Base-by-base conservation (phyloP, 2,888 invertebrate species). In the Liopterus haemorrhoidalis region DNA sequence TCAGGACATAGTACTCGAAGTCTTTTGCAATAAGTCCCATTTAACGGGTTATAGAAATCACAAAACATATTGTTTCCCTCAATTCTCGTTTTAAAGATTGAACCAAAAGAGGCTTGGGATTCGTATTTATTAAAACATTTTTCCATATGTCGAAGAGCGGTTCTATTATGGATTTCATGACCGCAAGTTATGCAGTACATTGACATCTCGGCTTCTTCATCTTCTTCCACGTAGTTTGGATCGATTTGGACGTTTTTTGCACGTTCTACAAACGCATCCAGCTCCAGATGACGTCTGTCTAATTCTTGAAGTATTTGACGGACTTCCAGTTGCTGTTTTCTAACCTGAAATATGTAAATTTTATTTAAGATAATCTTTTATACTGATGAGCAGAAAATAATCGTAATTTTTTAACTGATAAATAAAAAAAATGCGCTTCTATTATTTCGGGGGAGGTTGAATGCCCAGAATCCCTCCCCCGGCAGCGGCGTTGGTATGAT, bases 101-200 rank as follows among this genome's bases (percentile, higher is more conserved):
- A 94, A 8, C 95, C 95, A 68, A 95, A 96, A 0, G 94, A 93
- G 2, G 95, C 90, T 69, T 96, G 94, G 33, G 93, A 91, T 68
- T 97, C 97, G 67, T 93, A 92, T 78, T 96, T 96, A 54, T 91
- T 86, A 68, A 94, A 97, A 66, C 96, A 97, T 65, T 93, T 93
- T 70, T 95, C 96, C 92, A 97, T 93, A 62, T 97, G 97, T 59
- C 90, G 89, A 14, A 95, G 81, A 0, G 94, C 95, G 0, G 89
- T 87, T 41, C 85, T 81, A 1, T 91, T 87, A 64, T 90, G 87
- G 48, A 96, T 86, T 71, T 96, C 95, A 65, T 91, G 91, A 0
- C 96, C 96, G 69, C 97, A 97, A 0, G 95, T 95, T 21, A 96
- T 90, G 67, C 97, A 97, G 65, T 92, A 92, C 77, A 92, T 88